Evolutionary conservation across 1,140 invertebrate species (phyloP).

Genomic region (Cyclargus thomasi): DNA sequence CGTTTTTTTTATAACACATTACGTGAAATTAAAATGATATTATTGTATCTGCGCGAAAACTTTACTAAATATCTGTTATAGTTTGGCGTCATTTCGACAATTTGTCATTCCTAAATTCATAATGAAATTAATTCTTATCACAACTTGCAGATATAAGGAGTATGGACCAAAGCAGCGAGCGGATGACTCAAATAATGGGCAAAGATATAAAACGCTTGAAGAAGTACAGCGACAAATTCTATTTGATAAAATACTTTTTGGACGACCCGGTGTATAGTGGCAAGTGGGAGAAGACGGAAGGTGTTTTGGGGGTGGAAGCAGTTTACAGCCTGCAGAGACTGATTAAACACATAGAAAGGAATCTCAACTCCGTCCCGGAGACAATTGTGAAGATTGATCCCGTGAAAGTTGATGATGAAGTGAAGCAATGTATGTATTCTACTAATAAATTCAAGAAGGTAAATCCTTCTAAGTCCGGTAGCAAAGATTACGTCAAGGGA

Average conservation of each 20-base stretch:
- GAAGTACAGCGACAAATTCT: conserved; percentile 45
- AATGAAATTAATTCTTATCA: neutral
- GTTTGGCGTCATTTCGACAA: too few relatives aligned
- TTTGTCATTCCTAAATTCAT: too few relatives aligned
- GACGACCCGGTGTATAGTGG: conserved; percentile 47
- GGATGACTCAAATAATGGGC: conserved; percentile 50
- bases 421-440: neutral
- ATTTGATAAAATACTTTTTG: conserved; percentile 56
- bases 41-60: too few relatives aligned
- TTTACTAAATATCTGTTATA: too few relatives aligned
- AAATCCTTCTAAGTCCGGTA: too few relatives aligned
- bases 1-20: too few relatives aligned
- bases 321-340: conserved; percentile 46
- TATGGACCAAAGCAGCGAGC: conserved; percentile 41
- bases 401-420: conserved; percentile 8
- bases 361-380: conserved; percentile 33
- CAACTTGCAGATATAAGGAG: conserved; percentile 46
- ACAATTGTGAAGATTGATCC: conserved; percentile 16
- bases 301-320: conserved; percentile 41
- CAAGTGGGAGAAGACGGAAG: conserved; percentile 37
- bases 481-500: too few relatives aligned
- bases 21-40: too few relatives aligned
- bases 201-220: conserved; percentile 51
- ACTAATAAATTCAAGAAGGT: too few relatives aligned
- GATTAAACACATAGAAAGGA: conserved; percentile 46